These are phyloP conservation scores for Ellobium chinense DNA, from an alignment of 2,888 invertebrate species.

Conservation along the genomic window DNA sequence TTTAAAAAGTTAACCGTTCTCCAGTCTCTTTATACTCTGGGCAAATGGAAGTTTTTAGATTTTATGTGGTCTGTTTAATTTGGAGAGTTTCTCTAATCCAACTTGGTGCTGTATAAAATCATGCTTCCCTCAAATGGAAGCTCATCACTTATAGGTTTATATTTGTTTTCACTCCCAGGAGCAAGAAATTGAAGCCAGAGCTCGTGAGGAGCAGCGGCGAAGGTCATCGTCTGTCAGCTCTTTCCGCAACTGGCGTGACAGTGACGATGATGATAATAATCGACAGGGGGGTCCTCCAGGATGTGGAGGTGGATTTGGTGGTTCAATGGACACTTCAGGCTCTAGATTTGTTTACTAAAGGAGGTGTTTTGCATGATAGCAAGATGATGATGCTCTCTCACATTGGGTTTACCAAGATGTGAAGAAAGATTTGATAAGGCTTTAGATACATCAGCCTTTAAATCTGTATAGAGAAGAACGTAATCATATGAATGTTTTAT, in stretches of 20 bases:
- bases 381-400: no score
- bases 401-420: no score
- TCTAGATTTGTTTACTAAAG: constrained; percentile 68
- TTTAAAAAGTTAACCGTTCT: no score
- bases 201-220: constrained; percentile 51
- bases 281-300: constrained; percentile 47
- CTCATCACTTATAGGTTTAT: no score
- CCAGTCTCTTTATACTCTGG: no score
- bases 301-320: constrained; percentile 58
- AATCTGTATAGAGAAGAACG: no score
- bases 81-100: no score
- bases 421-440: no score
- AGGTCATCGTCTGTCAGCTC: constrained; percentile 49
- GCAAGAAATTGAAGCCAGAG: constrained; percentile 61
- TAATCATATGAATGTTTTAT: no score
- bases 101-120: background rate
- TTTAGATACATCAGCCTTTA: no score
- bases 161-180: constrained; percentile 56
- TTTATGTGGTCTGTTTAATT: background rate
- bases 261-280: constrained; percentile 47
- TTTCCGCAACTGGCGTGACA: constrained; percentile 31
- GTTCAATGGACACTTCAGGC: constrained; percentile 62
- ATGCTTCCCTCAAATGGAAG: no score
- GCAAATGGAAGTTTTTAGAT: background rate
- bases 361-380: no score